Conservation (phyloP, 2,113 vertebrate species). For the Proterorhinus semilunaris region DNA sequence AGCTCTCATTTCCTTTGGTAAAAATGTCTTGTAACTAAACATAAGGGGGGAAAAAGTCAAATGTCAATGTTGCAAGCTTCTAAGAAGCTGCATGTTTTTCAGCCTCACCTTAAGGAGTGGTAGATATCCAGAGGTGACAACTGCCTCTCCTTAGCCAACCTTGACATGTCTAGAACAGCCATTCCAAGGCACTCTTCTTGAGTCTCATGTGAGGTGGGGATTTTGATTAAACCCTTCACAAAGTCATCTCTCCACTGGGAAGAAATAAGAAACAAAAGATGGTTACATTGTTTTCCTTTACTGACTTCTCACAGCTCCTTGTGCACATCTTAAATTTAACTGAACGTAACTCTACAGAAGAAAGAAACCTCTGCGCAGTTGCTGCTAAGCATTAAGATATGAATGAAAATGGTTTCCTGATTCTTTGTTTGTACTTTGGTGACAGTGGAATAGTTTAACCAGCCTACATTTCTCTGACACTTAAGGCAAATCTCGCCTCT, state of each 20-base stretch:
- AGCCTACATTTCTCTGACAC: no score
- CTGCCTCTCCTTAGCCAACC: conserved; percentile 90
- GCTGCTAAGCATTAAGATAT: no score
- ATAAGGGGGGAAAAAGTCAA: not conserved
- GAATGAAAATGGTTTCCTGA: no score
- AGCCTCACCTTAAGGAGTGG: conserved; percentile 85
- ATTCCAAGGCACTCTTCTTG: conserved; percentile 98
- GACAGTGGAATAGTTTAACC: no score
- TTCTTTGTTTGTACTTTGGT: no score
- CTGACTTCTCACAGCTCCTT: not conserved
- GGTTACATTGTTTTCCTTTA: not conserved
- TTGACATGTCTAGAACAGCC: conserved; percentile 98
- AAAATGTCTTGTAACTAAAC: conserved; percentile 93
- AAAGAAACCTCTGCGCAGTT: no score
- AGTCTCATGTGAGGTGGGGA: conserved; percentile 88
- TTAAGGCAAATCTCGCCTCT: no score
- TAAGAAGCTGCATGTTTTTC: not conserved
- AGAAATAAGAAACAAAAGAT: conserved; percentile 7
- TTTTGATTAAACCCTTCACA: conserved; percentile 84
- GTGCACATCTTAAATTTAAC: no score
- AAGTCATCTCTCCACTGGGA: conserved; percentile 93
- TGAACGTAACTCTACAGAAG: no score
- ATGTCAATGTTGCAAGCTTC: not conserved
- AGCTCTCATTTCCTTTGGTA: conserved; percentile 88
- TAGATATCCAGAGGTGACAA: conserved; percentile 88